Conservation (phyloP, 64 coral and sea anemone genomes). For the Pachyseris speciosa region DNA sequence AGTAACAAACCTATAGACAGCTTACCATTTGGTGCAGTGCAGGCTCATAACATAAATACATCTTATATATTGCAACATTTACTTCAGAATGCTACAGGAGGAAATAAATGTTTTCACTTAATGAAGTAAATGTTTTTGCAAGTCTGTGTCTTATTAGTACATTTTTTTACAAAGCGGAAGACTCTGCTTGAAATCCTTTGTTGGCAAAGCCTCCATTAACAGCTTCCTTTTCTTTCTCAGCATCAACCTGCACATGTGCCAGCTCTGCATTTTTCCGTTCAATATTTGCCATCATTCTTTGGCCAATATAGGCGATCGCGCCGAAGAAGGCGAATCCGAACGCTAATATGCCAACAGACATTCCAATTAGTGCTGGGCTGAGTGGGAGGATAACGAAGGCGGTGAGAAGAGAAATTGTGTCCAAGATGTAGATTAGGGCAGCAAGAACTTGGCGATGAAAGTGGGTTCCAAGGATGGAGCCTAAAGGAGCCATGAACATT, state of each 20-base stretch:
- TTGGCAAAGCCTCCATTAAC: not conserved
- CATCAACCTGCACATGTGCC: not conserved
- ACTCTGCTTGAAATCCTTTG: not conserved
- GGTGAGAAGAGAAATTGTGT: constrained; percentile 56
- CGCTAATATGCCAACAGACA: constrained; percentile 52
- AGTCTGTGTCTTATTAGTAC: too few relatives aligned
- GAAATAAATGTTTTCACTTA: too few relatives aligned
- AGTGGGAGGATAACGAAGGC: constrained; percentile 43
- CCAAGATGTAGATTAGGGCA: constrained; percentile 52
- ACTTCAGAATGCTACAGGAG: too few relatives aligned
- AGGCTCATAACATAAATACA: too few relatives aligned
- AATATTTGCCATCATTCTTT: constrained; percentile 35
- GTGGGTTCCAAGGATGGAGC: constrained; percentile 68
- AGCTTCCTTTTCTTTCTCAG: not conserved
- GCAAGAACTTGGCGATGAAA: constrained; percentile 78
- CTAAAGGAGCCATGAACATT: constrained; percentile 56
- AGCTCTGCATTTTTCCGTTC: not conserved
- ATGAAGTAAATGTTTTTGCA: too few relatives aligned
- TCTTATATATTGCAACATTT: too few relatives aligned
- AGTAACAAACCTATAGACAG: too few relatives aligned
- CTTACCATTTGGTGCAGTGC: too few relatives aligned
- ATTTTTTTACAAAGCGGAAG: not conserved
- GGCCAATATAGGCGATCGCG: not conserved
- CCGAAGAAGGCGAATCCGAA: constrained; percentile 70
- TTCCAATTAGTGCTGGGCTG: not conserved